These are phyloP conservation scores for Corydoras maculifer DNA, from an alignment of 2,113 vertebrate genomes.

Conservation along the genomic window DNA sequence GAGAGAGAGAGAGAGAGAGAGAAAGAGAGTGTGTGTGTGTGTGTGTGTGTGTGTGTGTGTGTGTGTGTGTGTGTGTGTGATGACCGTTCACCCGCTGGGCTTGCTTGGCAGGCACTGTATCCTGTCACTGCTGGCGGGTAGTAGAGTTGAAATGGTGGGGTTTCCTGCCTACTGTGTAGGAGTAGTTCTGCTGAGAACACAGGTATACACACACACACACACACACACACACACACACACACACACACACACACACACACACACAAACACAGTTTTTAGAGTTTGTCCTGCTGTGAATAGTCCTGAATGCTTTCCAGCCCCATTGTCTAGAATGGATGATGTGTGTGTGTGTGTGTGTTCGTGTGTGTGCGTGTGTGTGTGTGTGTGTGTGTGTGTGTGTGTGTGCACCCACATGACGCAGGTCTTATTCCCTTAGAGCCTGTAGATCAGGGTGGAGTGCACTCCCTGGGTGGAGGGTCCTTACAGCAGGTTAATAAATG, in stretches of 20 bases:
- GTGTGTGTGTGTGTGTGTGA: slow-evolving; percentile 33
- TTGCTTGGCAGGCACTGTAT: slow-evolving; percentile 52
- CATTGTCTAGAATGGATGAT: slow-evolving; percentile 82
- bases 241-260: neutral
- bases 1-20: too few relatives aligned
- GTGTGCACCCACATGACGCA: slow-evolving; percentile 65
- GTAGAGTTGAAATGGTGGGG: slow-evolving; percentile 58
- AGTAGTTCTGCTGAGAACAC: slow-evolving; percentile 30
- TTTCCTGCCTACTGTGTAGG: slow-evolving; percentile 57
- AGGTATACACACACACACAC: neutral
- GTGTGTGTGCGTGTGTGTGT: slow-evolving; percentile 57
- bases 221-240: neutral
- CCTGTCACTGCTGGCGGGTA: slow-evolving; percentile 62
- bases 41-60: slow-evolving; percentile 18
- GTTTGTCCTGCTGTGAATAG: slow-evolving; percentile 61
- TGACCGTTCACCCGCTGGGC: slow-evolving; percentile 41
- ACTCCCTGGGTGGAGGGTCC: slow-evolving; percentile 58
- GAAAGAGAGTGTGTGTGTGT: neutral
- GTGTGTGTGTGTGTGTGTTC: slow-evolving; percentile 52
- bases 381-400: slow-evolving; percentile 59
- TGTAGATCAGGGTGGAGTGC: slow-evolving; percentile 74
- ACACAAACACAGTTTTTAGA: slow-evolving; percentile 11
- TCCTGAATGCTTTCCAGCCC: slow-evolving; percentile 63
- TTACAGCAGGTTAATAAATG: slow-evolving; percentile 68
- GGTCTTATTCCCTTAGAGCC: slow-evolving; percentile 67